Evolutionary conservation across 2,888 invertebrate species (phyloP).

Genomic region (Rhopalosiphum nymphaeae): DNA sequence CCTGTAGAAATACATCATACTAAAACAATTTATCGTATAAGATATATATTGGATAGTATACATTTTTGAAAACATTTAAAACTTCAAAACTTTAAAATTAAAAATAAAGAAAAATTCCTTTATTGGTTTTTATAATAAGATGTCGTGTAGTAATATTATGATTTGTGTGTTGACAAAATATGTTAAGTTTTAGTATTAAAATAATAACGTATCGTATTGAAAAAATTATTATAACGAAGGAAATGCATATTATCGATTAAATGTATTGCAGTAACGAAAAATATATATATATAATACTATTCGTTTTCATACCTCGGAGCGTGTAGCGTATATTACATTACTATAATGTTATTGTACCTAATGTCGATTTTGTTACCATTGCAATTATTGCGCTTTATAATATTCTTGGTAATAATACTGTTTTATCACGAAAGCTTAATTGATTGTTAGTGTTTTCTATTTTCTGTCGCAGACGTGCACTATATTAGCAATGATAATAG

Average conservation of each 20-base stretch:
- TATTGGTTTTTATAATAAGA: neutral
- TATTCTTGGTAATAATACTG: neutral
- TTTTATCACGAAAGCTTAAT: neutral
- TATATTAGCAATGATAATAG: neutral
- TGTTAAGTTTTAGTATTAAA: neutral
- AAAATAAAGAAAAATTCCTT: neutral
- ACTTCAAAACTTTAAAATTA: neutral
- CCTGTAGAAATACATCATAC: neutral
- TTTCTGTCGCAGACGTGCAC: neutral
- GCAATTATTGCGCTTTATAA: neutral
- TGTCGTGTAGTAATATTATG: neutral
- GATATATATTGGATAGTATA: neutral
- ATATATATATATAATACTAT: neutral
- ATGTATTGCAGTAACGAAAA: neutral
- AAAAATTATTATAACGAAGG: neutral
- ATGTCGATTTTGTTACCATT: neutral
- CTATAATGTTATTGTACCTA: neutral
- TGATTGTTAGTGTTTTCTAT: neutral
- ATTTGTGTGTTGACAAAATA: neutral
- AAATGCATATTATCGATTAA: neutral
- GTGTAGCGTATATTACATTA: neutral
- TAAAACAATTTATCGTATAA: neutral
- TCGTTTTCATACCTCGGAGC: conserved; percentile 1
- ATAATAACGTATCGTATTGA: neutral
- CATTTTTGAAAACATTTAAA: neutral